A percentile compares a stretch with the other conserved stretches of the same genome.
Conservation (phyloP, 2,113 vertebrate genomes). For the Pitta sordida region DNA sequence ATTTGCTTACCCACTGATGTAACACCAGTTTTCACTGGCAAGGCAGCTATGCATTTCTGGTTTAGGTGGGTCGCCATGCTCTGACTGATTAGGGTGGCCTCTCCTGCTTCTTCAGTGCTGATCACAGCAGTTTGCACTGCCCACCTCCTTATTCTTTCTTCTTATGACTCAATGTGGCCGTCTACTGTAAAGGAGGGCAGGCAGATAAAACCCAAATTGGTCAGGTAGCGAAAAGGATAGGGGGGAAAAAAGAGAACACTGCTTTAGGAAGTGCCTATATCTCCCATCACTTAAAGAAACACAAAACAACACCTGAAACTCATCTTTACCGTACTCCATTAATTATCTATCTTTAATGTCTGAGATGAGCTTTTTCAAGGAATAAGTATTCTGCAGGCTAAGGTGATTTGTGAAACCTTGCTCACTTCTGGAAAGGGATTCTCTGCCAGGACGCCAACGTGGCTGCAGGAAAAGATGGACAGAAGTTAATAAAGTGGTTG, state of each 20-base stretch:
- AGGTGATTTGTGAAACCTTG: neutral
- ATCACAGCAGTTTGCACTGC: neutral
- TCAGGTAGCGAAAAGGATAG: neutral
- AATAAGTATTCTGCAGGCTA: neutral
- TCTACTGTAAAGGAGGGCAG: neutral
- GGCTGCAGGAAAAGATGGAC: neutral
- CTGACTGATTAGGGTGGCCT: neutral
- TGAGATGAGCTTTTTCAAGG: neutral
- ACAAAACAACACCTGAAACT: neutral
- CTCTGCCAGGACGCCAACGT: accelerated
- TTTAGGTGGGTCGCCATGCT: neutral
- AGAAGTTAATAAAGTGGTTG: neutral
- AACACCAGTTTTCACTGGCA: neutral
- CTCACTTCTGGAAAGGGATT: neutral
- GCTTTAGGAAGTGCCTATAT: neutral
- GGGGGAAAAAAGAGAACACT: neutral
- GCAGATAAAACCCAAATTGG: neutral
- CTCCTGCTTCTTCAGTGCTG: neutral
- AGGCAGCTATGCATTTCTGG: neutral
- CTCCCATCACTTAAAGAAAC: neutral
- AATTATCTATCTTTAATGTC: neutral
- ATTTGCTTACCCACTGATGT: neutral
- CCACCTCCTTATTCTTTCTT: neutral
- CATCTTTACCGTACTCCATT: neutral
- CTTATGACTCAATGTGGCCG: neutral